These are phyloP conservation scores for Seira ritae DNA, from an alignment of 2,888 invertebrate genomes.

Conservation along the genomic window DNA sequence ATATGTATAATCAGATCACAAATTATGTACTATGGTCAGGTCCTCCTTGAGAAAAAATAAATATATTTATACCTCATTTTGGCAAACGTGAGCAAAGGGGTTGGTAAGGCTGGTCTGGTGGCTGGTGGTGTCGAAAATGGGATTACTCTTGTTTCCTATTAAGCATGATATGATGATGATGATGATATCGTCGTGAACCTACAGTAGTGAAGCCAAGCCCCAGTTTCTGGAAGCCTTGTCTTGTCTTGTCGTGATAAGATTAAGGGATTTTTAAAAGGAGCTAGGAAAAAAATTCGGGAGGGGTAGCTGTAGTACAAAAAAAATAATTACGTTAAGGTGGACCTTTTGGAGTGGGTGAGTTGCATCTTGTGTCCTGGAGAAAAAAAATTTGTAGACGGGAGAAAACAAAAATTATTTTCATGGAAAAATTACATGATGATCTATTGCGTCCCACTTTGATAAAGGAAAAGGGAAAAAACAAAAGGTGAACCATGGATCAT, in stretches of 20 bases:
- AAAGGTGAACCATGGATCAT: not conserved
- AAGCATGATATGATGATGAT: too few relatives aligned
- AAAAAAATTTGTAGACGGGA: not conserved
- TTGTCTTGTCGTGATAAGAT: constrained; percentile 14
- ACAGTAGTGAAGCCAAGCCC: too few relatives aligned
- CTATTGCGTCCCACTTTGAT: constrained; percentile 7
- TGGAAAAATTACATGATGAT: not conserved
- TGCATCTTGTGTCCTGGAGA: not conserved
- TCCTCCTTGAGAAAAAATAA: too few relatives aligned
- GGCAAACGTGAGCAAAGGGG: too few relatives aligned
- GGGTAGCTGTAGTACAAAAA: not conserved
- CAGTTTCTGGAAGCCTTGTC: not conserved
- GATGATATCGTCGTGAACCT: too few relatives aligned
- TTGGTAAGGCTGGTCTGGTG: too few relatives aligned
- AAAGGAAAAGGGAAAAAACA: not conserved
- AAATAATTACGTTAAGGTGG: constrained; percentile 44
- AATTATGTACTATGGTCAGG: not conserved
- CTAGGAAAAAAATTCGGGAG: not conserved
- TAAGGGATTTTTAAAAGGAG: constrained; percentile 13
- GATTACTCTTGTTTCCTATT: too few relatives aligned
- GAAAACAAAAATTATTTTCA: constrained; percentile 3
- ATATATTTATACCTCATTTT: too few relatives aligned
- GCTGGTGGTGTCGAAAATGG: too few relatives aligned
- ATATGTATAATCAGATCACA: not conserved
- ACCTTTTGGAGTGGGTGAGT: constrained; percentile 15